phyloP scores from a whole-genome alignment of 2,113 vertebrate species.

The Crotalus viridis region DNA sequence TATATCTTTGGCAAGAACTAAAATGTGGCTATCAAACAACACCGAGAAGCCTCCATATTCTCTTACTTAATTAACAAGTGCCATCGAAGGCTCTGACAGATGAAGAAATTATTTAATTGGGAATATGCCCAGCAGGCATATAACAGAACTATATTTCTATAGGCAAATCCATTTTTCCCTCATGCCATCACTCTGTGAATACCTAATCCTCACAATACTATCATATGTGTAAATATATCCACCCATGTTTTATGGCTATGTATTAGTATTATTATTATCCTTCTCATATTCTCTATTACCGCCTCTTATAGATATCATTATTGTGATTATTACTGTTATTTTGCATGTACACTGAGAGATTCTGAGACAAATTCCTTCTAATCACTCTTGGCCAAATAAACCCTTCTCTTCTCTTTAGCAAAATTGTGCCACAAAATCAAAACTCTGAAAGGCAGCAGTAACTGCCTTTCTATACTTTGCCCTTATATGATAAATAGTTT shows the following conservation, averaged over 20 bases:
- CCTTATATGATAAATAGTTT: not conserved
- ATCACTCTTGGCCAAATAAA: not conserved
- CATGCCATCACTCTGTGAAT: not conserved
- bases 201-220: not conserved
- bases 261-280: not conserved
- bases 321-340: not conserved
- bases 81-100: no score
- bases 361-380: not conserved
- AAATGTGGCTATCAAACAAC: not conserved
- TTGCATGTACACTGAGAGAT: not conserved
- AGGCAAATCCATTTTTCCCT: not conserved
- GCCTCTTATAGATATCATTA: not conserved
- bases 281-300: not conserved
- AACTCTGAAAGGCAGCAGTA: not conserved
- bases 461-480: not conserved
- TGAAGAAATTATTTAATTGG: not conserved
- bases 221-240: not conserved
- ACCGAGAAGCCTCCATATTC: not conserved
- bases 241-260: not conserved
- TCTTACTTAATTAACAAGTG: not conserved
- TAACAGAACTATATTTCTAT: not conserved
- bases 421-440: not conserved
- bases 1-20: not conserved
- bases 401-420: not conserved
- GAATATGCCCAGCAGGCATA: not conserved